These are phyloP conservation scores for Phyto melanocephala DNA, from an alignment of 2,888 invertebrate species.

Conservation along the genomic window DNA sequence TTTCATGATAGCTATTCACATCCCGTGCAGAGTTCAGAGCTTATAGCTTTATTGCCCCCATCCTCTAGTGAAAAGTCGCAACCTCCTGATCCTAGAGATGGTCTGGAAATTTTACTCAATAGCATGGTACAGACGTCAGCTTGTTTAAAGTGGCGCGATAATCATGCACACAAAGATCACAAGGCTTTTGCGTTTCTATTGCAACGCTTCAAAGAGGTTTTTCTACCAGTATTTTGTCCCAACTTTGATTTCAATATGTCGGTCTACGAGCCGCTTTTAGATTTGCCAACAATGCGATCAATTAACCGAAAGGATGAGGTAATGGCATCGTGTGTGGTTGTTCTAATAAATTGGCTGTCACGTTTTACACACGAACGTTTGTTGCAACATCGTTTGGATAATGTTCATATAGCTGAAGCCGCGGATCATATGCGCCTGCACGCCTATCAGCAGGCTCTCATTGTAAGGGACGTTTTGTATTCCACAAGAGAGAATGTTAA, in stretches of 20 bases:
- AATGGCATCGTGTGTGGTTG: conserved; percentile 86
- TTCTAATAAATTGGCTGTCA: conserved; percentile 93
- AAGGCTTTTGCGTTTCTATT: conserved; percentile 93
- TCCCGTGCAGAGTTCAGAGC: conserved; percentile 88
- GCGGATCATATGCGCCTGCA: conserved; percentile 76
- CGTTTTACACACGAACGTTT: conserved; percentile 87
- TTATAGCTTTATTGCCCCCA: conserved; percentile 88
- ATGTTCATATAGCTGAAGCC: conserved; percentile 76
- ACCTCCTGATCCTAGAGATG: conserved; percentile 91
- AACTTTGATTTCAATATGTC: conserved; percentile 89
- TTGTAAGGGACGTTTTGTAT: conserved; percentile 93
- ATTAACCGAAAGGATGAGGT: conserved; percentile 83
- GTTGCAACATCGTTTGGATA: conserved; percentile 74
- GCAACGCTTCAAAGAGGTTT: conserved; percentile 93
- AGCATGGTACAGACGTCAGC: conserved; percentile 94
- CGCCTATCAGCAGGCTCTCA: conserved; percentile 79
- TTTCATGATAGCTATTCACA: conserved; percentile 88
- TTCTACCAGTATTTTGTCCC: conserved; percentile 94
- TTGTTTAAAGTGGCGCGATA: conserved; percentile 94
- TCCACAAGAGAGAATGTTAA: conserved; percentile 94
- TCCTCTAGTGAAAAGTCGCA: conserved; percentile 90
- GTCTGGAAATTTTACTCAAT: conserved; percentile 92
- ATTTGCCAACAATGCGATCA: conserved; percentile 85
- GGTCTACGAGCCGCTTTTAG: conserved; percentile 90
- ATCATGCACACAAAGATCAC: conserved; percentile 87